Conservation (phyloP, 2,797 vertebrate genomes). For the Coregonus suidteri region DNA sequence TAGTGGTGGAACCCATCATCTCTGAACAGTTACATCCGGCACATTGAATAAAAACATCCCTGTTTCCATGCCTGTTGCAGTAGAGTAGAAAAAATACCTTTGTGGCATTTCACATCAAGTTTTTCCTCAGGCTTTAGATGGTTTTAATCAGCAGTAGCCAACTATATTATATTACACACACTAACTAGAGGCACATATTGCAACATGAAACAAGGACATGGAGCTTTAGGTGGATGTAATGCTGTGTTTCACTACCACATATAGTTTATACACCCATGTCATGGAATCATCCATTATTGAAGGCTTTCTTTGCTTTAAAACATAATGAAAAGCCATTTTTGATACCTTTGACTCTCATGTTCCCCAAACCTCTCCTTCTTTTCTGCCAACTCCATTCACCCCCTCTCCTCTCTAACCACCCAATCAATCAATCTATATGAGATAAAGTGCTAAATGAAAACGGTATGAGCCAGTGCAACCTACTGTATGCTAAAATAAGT, state of each 20-base stretch:
- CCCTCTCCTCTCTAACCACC: slow-evolving; percentile 45
- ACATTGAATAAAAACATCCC: neutral
- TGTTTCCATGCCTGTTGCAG: neutral
- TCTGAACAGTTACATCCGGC: neutral
- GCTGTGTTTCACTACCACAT: neutral
- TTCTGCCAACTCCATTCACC: slow-evolving; percentile 50
- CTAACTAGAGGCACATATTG: neutral
- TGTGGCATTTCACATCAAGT: neutral
- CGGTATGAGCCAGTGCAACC: neutral
- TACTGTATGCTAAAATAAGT: neutral
- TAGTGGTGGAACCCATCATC: neutral
- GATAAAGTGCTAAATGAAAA: slow-evolving; percentile 12
- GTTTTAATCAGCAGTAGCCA: neutral
- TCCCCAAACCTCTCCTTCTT: slow-evolving; percentile 26
- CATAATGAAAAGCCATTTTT: slow-evolving; percentile 42
- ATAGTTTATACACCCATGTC: slow-evolving; percentile 49
- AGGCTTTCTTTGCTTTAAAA: slow-evolving; percentile 1
- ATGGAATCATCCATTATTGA: slow-evolving; percentile 47
- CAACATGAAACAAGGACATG: neutral
- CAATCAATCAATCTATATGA: neutral
- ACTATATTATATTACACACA: neutral
- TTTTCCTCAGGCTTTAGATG: neutral
- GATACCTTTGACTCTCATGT: slow-evolving; percentile 44
- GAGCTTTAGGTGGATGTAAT: neutral
- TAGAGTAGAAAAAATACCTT: neutral